Conservation (phyloP, 2,888 invertebrate genomes). For the Calephelis perditalis region DNA sequence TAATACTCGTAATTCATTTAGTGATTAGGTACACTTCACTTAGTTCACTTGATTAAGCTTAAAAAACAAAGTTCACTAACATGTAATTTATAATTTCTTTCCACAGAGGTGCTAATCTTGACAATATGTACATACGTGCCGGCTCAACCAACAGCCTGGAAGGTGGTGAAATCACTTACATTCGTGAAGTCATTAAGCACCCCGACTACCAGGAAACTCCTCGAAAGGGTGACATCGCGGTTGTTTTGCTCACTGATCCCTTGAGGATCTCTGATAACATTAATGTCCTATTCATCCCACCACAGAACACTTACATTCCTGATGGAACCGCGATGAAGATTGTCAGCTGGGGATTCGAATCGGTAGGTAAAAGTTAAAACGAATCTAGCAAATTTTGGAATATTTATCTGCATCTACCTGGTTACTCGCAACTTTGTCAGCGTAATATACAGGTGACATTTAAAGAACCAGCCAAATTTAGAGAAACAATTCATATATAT, state of each 20-base stretch:
- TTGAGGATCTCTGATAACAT: slow-evolving; percentile 37
- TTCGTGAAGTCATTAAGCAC: slow-evolving; percentile 37
- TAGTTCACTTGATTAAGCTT: too few relatives aligned
- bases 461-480: too few relatives aligned
- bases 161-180: slow-evolving; percentile 38
- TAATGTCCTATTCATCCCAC: slow-evolving; percentile 43
- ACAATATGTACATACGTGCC: slow-evolving; percentile 43
- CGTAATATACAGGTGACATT: too few relatives aligned
- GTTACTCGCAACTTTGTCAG: too few relatives aligned
- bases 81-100: too few relatives aligned
- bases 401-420: too few relatives aligned
- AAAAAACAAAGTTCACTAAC: too few relatives aligned
- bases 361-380: slow-evolving; percentile 36
- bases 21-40: too few relatives aligned
- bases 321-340: slow-evolving; percentile 39
- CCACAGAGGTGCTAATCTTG: slow-evolving; percentile 39
- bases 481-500: too few relatives aligned
- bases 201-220: slow-evolving; percentile 41
- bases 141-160: slow-evolving; percentile 47
- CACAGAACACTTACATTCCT: slow-evolving; percentile 35
- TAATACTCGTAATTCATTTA: too few relatives aligned
- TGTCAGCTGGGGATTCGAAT: slow-evolving; percentile 55
- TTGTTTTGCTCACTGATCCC: slow-evolving; percentile 32
- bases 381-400: too few relatives aligned
- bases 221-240: slow-evolving; percentile 41